phyloP scores from a whole-genome alignment of 1,140 invertebrate species.

The silkworm (Bombyx mori) region ASM3026992v2 NC_085117.1:14133001-14133500 shows the following conservation, averaged over 20 bases:
- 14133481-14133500: conserved; percentile 9
- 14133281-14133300: conserved; percentile 66
- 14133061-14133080: conserved; percentile 38
- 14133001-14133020: conserved; percentile 43
- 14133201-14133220: conserved; percentile 67
- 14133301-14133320: conserved; percentile 67
- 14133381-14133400: conserved; percentile 56
- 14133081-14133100: conserved; percentile 62
- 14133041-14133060: conserved; percentile 31
- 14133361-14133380: conserved; percentile 64
- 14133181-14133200: conserved; percentile 69
- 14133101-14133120: conserved; percentile 68
- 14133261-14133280: conserved; percentile 66
- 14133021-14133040: conserved; percentile 51
- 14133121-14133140: conserved; percentile 62
- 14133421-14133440: conserved; percentile 29
- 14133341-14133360: conserved; percentile 68
- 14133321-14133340: conserved; percentile 67
- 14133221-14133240: conserved; percentile 70
- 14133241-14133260: conserved; percentile 71
- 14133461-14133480: conserved; percentile 18
- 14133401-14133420: conserved; percentile 68
- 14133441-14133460: conserved; percentile 31
- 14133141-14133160: conserved; percentile 67
- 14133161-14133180: conserved; percentile 71